phyloP scores from a whole-genome alignment of 2,113 vertebrate species.

The Apaloderma vittatum region DNA sequence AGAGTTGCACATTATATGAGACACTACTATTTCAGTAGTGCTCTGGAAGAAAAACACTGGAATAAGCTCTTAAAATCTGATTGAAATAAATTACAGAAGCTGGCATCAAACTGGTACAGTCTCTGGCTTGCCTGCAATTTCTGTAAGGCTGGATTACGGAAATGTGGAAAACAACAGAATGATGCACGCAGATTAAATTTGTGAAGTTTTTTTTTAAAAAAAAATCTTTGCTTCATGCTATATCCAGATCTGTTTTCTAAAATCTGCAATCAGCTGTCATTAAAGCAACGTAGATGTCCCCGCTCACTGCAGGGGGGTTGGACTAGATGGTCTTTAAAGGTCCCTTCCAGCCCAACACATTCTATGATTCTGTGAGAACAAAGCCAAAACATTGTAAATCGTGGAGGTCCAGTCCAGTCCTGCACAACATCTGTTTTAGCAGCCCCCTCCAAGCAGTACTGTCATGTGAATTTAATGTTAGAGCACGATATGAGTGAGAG shows the following conservation, averaged over 20 bases:
- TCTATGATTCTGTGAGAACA: neutral
- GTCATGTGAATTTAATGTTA: neutral
- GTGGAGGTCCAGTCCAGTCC: neutral
- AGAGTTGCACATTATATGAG: neutral
- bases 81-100: slow-evolving; percentile 1
- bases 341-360: too few relatives aligned
- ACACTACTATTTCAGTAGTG: neutral
- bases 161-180: neutral
- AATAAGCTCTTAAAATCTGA: slow-evolving; percentile 15
- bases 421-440: neutral
- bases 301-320: too few relatives aligned
- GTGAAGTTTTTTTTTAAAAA: neutral
- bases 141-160: neutral
- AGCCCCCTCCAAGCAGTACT: neutral
- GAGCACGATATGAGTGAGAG: neutral
- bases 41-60: slow-evolving; percentile 8
- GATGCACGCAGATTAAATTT: neutral
- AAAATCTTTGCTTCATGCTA: neutral
- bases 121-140: neutral
- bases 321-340: too few relatives aligned
- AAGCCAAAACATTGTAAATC: neutral
- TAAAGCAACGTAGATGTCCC: neutral
- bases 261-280: neutral
- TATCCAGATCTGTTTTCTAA: neutral
- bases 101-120: neutral